Evolutionary conservation across 2,888 invertebrate genomes (phyloP).

Genomic region (Aphrophora alni): DNA sequence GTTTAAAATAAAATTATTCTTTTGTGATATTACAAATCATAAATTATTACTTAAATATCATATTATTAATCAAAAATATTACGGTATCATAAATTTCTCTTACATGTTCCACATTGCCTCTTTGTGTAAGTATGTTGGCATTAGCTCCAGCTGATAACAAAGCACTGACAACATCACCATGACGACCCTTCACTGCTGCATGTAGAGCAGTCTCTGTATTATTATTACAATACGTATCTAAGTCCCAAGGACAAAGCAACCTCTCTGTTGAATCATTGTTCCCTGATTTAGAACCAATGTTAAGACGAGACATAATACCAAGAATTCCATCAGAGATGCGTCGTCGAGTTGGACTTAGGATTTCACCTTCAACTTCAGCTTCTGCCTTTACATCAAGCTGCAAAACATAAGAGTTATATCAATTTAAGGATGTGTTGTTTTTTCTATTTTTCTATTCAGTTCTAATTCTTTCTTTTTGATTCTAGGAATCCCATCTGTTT

Average conservation of each 20-base stretch:
- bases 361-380: constrained; percentile 19
- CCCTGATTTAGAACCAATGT: constrained; percentile 59
- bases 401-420: neutral
- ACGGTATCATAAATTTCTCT: too few species aligned
- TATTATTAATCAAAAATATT: too few species aligned
- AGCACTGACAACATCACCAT: constrained; percentile 71
- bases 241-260: constrained; percentile 70
- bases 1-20: too few species aligned
- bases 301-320: constrained; percentile 83
- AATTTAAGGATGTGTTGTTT: too few species aligned
- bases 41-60: too few species aligned
- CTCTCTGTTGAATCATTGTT: constrained; percentile 56
- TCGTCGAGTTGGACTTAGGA: constrained; percentile 67
- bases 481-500: too few species aligned
- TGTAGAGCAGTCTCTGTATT: constrained; percentile 84
- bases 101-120: constrained; percentile 25
- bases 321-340: constrained; percentile 88
- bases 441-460: too few species aligned
- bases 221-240: constrained; percentile 77
- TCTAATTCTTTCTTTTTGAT: too few species aligned
- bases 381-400: constrained; percentile 29
- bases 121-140: constrained; percentile 72
- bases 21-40: too few species aligned
- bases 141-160: constrained; percentile 81
- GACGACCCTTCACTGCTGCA: constrained; percentile 78